phyloP scores from a whole-genome alignment of 2,113 vertebrate genomes.

The Notechis scutatus region DNA sequence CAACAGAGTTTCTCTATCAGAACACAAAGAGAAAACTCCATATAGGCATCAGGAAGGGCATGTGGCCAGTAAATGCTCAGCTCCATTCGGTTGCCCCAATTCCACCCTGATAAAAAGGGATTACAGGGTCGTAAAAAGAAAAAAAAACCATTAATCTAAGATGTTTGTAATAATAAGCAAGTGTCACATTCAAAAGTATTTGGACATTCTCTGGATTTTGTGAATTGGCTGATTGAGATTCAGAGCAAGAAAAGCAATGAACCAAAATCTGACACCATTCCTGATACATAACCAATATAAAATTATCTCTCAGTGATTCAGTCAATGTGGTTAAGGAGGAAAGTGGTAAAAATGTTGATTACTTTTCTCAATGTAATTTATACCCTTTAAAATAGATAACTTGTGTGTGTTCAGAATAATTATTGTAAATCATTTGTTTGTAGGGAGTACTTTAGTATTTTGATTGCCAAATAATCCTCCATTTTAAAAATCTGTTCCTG shows the following conservation, averaged over 20 bases:
- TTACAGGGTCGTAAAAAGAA: not conserved
- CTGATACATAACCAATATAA: not conserved
- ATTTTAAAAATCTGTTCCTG: not conserved
- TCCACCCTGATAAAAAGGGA: not conserved
- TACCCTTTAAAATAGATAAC: not conserved
- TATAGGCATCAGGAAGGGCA: not conserved
- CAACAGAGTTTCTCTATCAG: not conserved
- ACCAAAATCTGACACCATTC: not conserved
- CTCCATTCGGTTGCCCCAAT: not conserved
- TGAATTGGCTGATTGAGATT: not conserved
- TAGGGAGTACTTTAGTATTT: not conserved
- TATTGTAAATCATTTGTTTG: not conserved
- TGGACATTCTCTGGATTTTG: not conserved
- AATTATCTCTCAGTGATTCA: not conserved
- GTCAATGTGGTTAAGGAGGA: not conserved
- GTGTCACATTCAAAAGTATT: not conserved
- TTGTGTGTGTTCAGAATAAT: slow-evolving; percentile 4
- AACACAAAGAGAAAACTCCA: not conserved
- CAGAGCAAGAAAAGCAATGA: not conserved
- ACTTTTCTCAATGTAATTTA: not conserved
- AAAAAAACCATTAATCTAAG: not conserved
- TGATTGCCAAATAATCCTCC: not conserved
- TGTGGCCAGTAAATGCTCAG: not conserved
- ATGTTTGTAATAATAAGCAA: not conserved
- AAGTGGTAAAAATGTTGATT: not conserved